Conservation (phyloP, 2,797 vertebrate genomes). For the Avahi laniger region DNA sequence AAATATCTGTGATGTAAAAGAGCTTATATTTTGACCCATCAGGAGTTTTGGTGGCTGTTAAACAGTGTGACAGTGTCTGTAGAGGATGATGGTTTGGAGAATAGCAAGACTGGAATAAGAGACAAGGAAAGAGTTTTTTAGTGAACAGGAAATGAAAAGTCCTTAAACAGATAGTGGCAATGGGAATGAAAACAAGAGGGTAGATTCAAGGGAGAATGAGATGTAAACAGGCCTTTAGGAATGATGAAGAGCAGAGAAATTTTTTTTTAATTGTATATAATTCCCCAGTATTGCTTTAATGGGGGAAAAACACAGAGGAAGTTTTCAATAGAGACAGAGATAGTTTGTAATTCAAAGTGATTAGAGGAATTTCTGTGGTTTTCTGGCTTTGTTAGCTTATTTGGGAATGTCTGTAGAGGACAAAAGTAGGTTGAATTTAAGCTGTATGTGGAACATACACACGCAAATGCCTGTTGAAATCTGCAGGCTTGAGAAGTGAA, state of each 20-base stretch:
- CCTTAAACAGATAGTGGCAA: background rate
- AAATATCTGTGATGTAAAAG: background rate
- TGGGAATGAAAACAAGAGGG: background rate
- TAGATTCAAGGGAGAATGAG: background rate
- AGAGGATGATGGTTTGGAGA: background rate
- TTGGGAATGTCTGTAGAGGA: background rate
- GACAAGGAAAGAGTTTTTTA: background rate
- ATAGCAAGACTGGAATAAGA: background rate
- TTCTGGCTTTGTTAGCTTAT: conserved; percentile 7
- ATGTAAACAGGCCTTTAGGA: background rate
- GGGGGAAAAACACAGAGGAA: background rate
- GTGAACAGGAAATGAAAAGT: background rate
- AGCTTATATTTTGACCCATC: background rate
- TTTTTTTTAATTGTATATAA: background rate
- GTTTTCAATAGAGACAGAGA: background rate
- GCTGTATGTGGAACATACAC: background rate
- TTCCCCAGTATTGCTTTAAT: background rate
- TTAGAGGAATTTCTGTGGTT: background rate
- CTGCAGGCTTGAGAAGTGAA: background rate
- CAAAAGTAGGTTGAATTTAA: conserved; percentile 23
- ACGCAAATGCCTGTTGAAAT: background rate
- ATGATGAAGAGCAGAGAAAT: background rate
- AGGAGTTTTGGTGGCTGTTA: background rate
- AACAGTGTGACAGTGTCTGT: background rate
- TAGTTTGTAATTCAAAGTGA: background rate